Percentiles rank a stretch among this genome's conserved stretches.
Evolutionary conservation across 2,113 vertebrate genomes (phyloP).

Genomic region (Corythaixoides concolor): DNA sequence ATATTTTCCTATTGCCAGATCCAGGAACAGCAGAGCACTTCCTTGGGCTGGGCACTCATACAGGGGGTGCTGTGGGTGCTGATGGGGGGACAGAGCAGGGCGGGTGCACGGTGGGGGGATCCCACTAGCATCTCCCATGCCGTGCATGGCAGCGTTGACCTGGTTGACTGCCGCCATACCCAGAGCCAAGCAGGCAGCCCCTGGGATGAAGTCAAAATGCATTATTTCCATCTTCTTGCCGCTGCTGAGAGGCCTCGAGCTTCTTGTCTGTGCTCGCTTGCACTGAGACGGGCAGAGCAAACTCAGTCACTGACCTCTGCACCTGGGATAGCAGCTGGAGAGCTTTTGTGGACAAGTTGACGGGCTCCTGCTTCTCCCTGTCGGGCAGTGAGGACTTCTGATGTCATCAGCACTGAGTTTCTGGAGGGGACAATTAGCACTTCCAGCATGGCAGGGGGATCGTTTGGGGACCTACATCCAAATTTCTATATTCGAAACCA

Average conservation of each 20-base stretch:
- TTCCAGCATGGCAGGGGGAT: not conserved
- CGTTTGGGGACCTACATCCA: not conserved
- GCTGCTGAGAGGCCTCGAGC: not conserved
- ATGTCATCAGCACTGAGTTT: fast-evolving
- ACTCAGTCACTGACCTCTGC: not conserved
- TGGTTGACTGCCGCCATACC: not conserved
- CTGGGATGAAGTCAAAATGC: not conserved
- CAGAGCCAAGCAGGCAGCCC: not conserved
- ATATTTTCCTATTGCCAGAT: not conserved
- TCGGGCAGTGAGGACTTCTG: not conserved
- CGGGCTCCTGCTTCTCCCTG: not conserved
- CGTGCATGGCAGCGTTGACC: fast-evolving
- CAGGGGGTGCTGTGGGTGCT: not conserved
- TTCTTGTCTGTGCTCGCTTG: not conserved
- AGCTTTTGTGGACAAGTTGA: not conserved
- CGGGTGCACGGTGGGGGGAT: fast-evolving
- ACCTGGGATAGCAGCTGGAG: not conserved
- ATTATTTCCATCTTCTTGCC: not conserved
- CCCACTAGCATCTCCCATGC: not conserved
- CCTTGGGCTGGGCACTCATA: fast-evolving
- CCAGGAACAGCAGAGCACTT: not conserved
- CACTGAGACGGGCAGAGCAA: not conserved
- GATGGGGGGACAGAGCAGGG: not conserved
- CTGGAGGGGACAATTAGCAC: not conserved
- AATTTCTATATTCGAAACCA: not conserved